Evolutionary conservation across 2,888 invertebrate species (phyloP).

Genomic region (Acanthosepion esculentum): DNA sequence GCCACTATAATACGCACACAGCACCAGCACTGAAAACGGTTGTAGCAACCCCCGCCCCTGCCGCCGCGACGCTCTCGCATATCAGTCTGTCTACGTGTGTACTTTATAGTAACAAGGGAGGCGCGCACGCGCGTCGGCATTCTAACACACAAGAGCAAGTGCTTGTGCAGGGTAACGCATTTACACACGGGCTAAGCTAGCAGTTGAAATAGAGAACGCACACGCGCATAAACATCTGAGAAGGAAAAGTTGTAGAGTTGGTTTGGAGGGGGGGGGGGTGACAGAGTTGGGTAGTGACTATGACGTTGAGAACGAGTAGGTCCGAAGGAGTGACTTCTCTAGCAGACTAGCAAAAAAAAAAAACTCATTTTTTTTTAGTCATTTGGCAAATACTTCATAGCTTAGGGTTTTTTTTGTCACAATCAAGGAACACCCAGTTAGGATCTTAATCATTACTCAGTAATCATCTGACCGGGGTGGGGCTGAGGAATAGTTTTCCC

Average conservation of each 20-base stretch:
- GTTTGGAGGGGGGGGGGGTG: background rate
- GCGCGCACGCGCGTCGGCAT: background rate
- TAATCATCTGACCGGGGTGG: too few species aligned
- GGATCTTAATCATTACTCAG: too few species aligned
- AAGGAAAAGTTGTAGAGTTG: background rate
- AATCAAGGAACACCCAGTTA: too few species aligned
- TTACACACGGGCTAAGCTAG: background rate
- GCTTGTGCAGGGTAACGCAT: background rate
- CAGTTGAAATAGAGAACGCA: background rate
- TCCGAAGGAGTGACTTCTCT: background rate
- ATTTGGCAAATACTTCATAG: too few species aligned
- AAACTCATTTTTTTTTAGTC: background rate
- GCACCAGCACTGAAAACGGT: background rate
- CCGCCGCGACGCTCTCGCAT: background rate
- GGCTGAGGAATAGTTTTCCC: too few species aligned
- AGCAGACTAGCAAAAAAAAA: background rate
- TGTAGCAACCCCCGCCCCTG: background rate
- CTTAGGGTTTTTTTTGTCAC: too few species aligned
- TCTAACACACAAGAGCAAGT: slow-evolving; percentile 2
- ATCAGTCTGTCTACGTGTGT: slow-evolving; percentile 14
- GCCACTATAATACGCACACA: slow-evolving; percentile 25
- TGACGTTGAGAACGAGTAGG: background rate
- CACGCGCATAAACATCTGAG: background rate
- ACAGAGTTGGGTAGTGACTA: too few species aligned
- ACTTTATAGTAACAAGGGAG: background rate